These are phyloP conservation scores for Scolopax bukidnonensis DNA, from an alignment of 2,797 vertebrate genomes.

Conservation along the genomic window DNA sequence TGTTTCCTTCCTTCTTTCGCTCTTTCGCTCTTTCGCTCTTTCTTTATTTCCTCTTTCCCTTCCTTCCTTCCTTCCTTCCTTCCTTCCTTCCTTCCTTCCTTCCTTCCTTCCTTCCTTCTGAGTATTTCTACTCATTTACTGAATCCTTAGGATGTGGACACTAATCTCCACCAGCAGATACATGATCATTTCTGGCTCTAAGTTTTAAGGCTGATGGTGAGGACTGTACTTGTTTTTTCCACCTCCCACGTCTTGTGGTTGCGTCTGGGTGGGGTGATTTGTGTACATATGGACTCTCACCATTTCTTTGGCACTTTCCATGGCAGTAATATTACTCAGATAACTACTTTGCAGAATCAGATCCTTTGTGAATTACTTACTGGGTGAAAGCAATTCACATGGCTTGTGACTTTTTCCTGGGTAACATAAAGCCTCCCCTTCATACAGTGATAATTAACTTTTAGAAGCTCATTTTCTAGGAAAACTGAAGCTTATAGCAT, in stretches of 20 bases:
- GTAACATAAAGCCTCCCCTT: background rate
- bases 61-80: too few relatives aligned
- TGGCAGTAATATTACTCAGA: background rate
- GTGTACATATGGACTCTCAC: background rate
- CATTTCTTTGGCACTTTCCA: background rate
- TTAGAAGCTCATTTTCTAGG: background rate
- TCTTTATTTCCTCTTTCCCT: too few relatives aligned
- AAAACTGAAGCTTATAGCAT: background rate
- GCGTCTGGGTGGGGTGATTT: background rate
- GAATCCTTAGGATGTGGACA: background rate
- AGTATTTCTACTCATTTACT: background rate
- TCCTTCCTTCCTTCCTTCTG: background rate
- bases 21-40: too few relatives aligned
- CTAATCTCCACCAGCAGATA: background rate
- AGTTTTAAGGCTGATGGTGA: background rate
- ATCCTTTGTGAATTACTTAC: background rate
- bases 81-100: too few relatives aligned
- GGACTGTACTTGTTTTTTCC: background rate
- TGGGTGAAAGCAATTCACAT: background rate
- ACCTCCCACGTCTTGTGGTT: background rate
- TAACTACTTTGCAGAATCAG: background rate
- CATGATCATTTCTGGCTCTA: background rate
- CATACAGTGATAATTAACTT: background rate
- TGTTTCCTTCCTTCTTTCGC: too few relatives aligned
- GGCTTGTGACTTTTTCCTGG: background rate